phyloP scores from a whole-genome alignment of 1,140 invertebrate species.

The Leptopilina boulardi region DNA sequence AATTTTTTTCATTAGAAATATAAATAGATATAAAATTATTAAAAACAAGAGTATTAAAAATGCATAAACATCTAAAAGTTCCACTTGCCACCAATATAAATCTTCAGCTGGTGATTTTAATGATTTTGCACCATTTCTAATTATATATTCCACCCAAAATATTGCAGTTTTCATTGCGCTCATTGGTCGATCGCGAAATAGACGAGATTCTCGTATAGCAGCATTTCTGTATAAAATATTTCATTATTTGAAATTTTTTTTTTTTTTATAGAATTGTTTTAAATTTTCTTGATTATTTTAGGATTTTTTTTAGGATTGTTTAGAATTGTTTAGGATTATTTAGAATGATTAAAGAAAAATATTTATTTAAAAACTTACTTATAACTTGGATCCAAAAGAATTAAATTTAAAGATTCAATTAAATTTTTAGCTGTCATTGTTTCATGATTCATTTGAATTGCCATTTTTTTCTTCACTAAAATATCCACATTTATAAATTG shows the following conservation, averaged over 20 bases:
- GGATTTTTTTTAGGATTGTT: too few species aligned
- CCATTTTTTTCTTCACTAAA: constrained; percentile 62
- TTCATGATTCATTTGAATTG: constrained; percentile 58
- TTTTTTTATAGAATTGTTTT: background rate
- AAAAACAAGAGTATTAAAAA: constrained; percentile 45
- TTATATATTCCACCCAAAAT: constrained; percentile 81
- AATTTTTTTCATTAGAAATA: background rate
- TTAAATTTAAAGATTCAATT: constrained; percentile 55
- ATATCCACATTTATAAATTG: constrained; percentile 79
- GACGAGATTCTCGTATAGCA: constrained; percentile 36
- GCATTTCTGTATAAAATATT: constrained; percentile 41
- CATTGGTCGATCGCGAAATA: constrained; percentile 77
- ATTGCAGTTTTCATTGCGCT: constrained; percentile 77
- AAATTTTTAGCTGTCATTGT: constrained; percentile 64
- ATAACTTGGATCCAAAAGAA: constrained; percentile 64
- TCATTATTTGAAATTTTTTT: background rate
- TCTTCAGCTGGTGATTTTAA: constrained; percentile 66
- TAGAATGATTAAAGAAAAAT: too few species aligned
- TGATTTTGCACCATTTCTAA: constrained; percentile 62
- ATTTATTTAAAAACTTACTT: constrained; percentile 49
- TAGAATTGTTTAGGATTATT: too few species aligned
- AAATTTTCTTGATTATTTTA: too few species aligned
- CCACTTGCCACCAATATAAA: constrained; percentile 69
- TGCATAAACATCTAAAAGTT: constrained; percentile 65
- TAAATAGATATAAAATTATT: background rate